Evolutionary conservation across 2,113 vertebrate species (phyloP), one percentile per base, ranked within the genome.

Genomic region (Fulica atra): DNA sequence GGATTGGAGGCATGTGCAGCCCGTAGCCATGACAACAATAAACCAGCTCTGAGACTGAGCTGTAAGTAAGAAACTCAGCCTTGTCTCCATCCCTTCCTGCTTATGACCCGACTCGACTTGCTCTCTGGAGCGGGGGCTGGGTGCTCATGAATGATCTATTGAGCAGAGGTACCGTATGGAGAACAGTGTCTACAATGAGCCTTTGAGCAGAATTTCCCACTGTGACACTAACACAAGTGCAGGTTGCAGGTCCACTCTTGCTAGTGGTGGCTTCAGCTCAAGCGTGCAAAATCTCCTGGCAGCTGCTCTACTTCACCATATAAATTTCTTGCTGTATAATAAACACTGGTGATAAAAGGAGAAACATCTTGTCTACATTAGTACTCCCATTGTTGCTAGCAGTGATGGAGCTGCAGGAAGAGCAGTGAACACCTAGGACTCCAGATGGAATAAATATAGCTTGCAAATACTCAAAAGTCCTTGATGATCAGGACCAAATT

Each of bases 31-130:
- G 98, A 97, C 97, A 95, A 98, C 98, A 98, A 96, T 97, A 97
- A 98, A 96, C 96, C 95, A 90, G 97, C 95, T 96, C 88, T 6
- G 20, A 97, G 96, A 87, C 95, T 89, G 94, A 95, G 80, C 93
- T 96, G 94, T 68, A 84, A 95, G 96, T 95, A 97, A 98, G 97
- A 98, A 98, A 97, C 96, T 96, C 57, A 1, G 97, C 97, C 98
- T 98, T 98, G 98, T 98, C 97, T 98, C 97, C 93, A 89, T 78
- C 81, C 96, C 95, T 98, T 98, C 98, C 98, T 98, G 98, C 95
- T 97, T 95, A 69, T 65, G 50, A 94, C 96, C 97, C 17, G 8
- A 87, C 97, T 97, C 95, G 96, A 77, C 97, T 92, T 71, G 86
- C 92, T 97, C 76, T 97, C 92, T 90, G 91, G 95, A 95, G 78